A percentile compares a stretch with the other conserved stretches of the same genome.
Evolutionary conservation across 2,113 vertebrate genomes (phyloP).

Genomic region (Malurus alboscapulatus): DNA sequence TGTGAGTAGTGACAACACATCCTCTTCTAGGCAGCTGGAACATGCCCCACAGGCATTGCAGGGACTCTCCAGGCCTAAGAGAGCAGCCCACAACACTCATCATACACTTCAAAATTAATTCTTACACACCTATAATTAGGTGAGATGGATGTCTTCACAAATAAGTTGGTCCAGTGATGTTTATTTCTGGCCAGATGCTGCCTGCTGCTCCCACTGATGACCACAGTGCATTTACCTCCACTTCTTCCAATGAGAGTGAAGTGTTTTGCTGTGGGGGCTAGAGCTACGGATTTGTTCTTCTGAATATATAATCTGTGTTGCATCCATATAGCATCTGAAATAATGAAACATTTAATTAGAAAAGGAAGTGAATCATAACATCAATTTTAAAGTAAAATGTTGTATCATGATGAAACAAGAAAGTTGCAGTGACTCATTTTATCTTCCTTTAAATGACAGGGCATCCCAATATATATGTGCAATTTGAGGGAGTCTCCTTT

Average conservation of each 20-base stretch:
- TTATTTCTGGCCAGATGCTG: background rate
- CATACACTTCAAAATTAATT: background rate
- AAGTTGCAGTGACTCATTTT: background rate
- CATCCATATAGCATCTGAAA: background rate
- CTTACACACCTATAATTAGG: background rate
- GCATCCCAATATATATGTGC: background rate
- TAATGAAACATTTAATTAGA: background rate
- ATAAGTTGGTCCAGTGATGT: background rate
- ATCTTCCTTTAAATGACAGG: background rate
- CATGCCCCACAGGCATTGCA: background rate
- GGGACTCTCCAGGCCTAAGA: background rate
- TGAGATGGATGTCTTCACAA: background rate
- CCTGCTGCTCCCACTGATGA: background rate
- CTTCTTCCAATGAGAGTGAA: background rate
- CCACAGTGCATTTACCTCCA: background rate
- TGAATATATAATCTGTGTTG: background rate
- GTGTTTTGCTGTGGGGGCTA: background rate
- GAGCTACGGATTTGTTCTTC: background rate
- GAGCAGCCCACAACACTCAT: background rate
- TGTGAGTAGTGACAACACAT: too few relatives aligned
- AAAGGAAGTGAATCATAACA: background rate
- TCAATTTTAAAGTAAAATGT: background rate
- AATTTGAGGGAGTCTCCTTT: background rate
- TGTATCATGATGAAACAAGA: background rate
- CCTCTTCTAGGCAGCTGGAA: background rate